Percentiles rank a stretch among this genome's conserved stretches.
These are phyloP conservation scores for Rousettus madagascariensis DNA, from an alignment of 2,797 vertebrate genomes.

Conservation along the genomic window DNA sequence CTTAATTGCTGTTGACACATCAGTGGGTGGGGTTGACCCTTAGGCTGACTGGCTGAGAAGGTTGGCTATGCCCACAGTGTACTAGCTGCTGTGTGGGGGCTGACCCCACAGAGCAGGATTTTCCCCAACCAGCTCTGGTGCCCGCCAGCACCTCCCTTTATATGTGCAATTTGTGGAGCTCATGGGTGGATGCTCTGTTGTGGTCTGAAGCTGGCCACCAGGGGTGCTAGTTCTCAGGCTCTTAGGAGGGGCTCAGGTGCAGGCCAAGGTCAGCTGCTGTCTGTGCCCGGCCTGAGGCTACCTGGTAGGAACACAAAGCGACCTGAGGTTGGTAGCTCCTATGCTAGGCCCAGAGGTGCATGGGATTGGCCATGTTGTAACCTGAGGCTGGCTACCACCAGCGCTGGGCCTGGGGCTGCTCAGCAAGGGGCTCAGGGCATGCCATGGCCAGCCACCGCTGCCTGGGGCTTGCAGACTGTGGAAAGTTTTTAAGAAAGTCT, in stretches of 20 bases:
- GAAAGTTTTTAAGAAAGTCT: background rate
- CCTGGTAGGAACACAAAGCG: background rate
- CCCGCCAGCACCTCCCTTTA: background rate
- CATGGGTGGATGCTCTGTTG: background rate
- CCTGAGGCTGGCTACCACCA: background rate
- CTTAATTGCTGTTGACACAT: background rate
- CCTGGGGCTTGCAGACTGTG: too few species aligned
- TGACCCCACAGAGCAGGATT: background rate
- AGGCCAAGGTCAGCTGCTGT: too few species aligned
- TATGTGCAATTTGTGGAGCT: background rate
- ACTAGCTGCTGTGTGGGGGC: background rate
- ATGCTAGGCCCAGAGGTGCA: background rate
- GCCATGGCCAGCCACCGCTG: too few species aligned
- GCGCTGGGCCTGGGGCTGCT: background rate
- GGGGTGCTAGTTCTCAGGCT: background rate
- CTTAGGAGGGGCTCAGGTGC: too few species aligned
- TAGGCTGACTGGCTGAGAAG: background rate
- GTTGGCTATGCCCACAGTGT: background rate
- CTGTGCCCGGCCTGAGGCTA: too few species aligned
- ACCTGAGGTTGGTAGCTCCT: background rate
- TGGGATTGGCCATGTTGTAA: background rate
- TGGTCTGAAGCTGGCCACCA: background rate
- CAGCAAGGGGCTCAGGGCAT: too few species aligned
- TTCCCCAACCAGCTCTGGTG: too few species aligned
- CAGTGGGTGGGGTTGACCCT: background rate